These are phyloP conservation scores for Delphinus delphis DNA, from an alignment of 2,113 vertebrate genomes.

Conservation along the genomic window DNA sequence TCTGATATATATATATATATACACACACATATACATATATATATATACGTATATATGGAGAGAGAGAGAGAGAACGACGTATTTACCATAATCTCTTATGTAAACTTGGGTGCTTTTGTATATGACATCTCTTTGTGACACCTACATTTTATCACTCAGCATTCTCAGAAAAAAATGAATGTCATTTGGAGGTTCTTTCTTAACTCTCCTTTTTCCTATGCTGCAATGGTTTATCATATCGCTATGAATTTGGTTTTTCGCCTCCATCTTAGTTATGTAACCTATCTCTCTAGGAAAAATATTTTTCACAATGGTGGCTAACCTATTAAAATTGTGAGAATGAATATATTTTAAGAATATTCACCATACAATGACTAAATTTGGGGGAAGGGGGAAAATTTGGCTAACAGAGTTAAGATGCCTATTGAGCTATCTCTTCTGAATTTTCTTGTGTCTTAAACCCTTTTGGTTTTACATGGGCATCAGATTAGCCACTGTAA, in stretches of 20 bases:
- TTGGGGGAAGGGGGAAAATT: neutral
- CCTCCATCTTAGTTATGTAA: neutral
- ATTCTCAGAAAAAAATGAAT: neutral
- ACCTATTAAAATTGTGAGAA: neutral
- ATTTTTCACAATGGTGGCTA: neutral
- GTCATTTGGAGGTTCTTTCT: neutral
- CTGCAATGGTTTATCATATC: neutral
- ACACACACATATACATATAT: neutral
- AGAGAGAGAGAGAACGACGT: neutral
- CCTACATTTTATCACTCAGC: neutral
- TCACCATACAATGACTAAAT: neutral
- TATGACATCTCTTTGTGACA: neutral
- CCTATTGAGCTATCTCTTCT: neutral
- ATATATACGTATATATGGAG: neutral
- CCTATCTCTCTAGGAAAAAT: neutral
- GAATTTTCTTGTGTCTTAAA: neutral
- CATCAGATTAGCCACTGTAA: slow-evolving; percentile 77
- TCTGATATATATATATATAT: accelerated
- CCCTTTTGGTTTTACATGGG: slow-evolving; percentile 76
- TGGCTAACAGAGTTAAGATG: neutral
- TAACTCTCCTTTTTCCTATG: neutral
- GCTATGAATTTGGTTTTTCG: neutral
- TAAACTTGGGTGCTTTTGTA: neutral
- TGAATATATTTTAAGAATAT: neutral
- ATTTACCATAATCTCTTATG: neutral